Evolutionary conservation across 2,113 vertebrate species (phyloP).

Genomic region (Raphicerus campestris): DNA sequence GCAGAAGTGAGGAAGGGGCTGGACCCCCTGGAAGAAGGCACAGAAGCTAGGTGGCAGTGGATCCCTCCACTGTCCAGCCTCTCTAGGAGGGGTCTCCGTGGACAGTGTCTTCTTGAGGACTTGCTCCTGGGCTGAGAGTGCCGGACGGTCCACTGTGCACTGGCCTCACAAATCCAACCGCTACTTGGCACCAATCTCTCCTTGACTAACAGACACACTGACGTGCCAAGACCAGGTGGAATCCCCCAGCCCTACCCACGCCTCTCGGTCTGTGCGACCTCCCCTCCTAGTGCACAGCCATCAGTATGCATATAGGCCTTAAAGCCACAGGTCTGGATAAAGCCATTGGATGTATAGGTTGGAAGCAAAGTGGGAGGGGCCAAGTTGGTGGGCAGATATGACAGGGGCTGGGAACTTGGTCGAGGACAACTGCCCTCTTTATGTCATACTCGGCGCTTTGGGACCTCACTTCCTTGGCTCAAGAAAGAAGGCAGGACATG

Average conservation of each 20-base stretch:
- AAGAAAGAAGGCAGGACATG: background rate
- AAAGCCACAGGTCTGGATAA: background rate
- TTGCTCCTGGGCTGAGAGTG: background rate
- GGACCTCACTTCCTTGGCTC: background rate
- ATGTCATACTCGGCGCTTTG: background rate
- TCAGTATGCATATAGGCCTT: background rate
- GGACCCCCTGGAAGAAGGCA: background rate
- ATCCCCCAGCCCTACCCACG: background rate
- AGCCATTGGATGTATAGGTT: background rate
- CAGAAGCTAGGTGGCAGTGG: fast-evolving
- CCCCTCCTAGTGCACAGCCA: background rate
- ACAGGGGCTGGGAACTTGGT: background rate
- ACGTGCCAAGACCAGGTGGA: background rate
- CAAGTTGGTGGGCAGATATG: background rate
- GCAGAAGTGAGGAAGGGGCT: background rate
- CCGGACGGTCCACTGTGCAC: too few relatives aligned
- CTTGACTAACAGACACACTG: background rate
- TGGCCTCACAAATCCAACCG: background rate
- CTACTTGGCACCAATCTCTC: background rate
- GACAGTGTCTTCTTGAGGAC: background rate
- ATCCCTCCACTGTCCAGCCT: fast-evolving
- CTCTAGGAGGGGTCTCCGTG: background rate
- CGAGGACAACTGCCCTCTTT: background rate
- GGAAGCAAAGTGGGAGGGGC: background rate
- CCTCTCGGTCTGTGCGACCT: fast-evolving